These are phyloP conservation scores for Procapra przewalskii DNA, from an alignment of 2,113 vertebrate species.

Conservation along the genomic window DNA sequence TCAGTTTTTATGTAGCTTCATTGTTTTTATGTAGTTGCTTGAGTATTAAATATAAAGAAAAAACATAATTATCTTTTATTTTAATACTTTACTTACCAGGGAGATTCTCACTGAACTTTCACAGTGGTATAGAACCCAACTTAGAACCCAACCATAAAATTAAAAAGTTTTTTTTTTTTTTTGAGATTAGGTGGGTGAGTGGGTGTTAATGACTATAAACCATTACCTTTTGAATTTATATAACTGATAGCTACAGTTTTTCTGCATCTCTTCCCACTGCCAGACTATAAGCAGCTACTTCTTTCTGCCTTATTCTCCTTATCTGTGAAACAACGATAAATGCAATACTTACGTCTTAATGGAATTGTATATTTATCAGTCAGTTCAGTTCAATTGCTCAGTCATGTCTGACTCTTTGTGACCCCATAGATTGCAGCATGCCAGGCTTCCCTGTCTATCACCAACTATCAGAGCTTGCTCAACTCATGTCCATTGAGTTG, in stretches of 20 bases:
- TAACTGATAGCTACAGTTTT: background rate
- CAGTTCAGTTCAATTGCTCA: background rate
- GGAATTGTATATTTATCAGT: background rate
- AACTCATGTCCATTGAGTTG: background rate
- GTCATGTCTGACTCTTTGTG: background rate
- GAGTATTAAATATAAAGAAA: background rate
- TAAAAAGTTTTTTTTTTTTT: background rate
- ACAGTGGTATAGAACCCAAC: background rate
- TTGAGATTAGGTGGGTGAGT: background rate
- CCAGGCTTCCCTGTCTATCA: background rate
- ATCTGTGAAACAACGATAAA: background rate
- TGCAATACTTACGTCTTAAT: background rate
- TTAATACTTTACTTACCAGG: background rate
- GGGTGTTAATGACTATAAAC: background rate
- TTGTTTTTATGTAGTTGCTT: background rate
- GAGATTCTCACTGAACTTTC: background rate
- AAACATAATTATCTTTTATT: background rate
- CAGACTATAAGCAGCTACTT: background rate
- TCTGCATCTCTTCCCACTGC: background rate
- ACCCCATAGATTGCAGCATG: background rate
- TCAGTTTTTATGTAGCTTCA: background rate
- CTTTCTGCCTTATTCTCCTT: background rate
- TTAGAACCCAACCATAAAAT: background rate
- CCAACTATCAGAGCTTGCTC: background rate
- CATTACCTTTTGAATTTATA: background rate